These are phyloP conservation scores for Crocodylus rhombifer DNA, from an alignment of 2,797 vertebrate genomes.

Conservation along the genomic window DNA sequence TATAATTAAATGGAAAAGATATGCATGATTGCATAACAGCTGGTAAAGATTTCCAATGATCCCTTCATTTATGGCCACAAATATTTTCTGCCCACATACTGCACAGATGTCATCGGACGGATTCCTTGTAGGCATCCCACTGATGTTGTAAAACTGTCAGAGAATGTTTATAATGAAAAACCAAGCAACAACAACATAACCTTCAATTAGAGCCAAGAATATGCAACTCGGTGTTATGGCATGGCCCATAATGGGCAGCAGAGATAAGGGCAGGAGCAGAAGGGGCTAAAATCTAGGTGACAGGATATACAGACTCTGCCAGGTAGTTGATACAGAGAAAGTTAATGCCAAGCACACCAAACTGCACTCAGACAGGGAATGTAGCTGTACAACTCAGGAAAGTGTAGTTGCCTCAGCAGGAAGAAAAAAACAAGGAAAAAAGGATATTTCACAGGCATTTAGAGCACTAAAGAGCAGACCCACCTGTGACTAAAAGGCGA, in stretches of 20 bases:
- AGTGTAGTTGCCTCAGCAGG: background rate
- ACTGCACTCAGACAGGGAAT: background rate
- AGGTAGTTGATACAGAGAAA: background rate
- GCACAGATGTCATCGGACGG: slow-evolving; percentile 78
- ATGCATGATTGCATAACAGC: slow-evolving; percentile 86
- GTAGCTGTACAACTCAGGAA: background rate
- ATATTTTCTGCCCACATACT: slow-evolving; percentile 83
- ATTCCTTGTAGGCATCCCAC: slow-evolving; percentile 80
- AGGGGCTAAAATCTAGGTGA: background rate
- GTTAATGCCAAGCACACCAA: background rate
- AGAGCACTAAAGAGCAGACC: background rate
- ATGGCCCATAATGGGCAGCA: background rate
- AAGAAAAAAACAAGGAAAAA: background rate
- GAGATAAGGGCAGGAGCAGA: background rate
- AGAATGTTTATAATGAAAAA: slow-evolving; percentile 15
- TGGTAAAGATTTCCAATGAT: slow-evolving; percentile 86
- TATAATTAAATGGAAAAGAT: slow-evolving; percentile 66
- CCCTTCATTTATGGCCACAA: slow-evolving; percentile 83
- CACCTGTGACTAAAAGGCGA: background rate
- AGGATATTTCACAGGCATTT: background rate
- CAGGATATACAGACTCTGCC: background rate
- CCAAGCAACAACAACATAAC: slow-evolving; percentile 1
- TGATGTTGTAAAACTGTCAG: slow-evolving; percentile 80
- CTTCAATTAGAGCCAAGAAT: slow-evolving; percentile 26
- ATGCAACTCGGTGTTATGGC: background rate